Percentiles rank a stretch among this genome's conserved stretches.
Conservation (phyloP, 2,888 invertebrate species). For the Drosophila flavopinicola region DNA sequence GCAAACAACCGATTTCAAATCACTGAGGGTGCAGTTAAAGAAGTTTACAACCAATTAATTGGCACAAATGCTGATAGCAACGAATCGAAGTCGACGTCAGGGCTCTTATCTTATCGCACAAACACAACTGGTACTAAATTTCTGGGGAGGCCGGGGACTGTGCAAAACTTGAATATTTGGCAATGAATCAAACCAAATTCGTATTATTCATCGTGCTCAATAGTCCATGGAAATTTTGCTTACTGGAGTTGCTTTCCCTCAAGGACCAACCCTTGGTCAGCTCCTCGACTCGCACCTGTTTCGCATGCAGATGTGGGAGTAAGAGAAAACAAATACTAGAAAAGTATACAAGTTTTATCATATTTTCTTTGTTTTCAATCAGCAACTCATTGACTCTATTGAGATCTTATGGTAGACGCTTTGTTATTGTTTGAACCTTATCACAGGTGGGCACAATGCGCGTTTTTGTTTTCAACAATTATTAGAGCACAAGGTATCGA, state of each 20-base stretch:
- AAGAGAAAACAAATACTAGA: constrained; percentile 13
- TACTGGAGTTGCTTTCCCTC: constrained; percentile 74
- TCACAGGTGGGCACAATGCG: not conserved
- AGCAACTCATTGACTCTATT: constrained; percentile 17
- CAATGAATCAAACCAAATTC: constrained; percentile 42
- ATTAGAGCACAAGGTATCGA: constrained; percentile 29
- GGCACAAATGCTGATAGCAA: constrained; percentile 29
- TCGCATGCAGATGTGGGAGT: constrained; percentile 26
- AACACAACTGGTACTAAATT: constrained; percentile 8
- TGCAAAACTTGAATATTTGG: constrained; percentile 39
- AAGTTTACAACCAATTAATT: constrained; percentile 64
- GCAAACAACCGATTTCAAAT: constrained; percentile 32
- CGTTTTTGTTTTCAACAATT: constrained; percentile 4
- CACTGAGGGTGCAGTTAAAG: constrained; percentile 38
- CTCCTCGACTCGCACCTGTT: constrained; percentile 65
- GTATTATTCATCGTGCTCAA: constrained; percentile 3
- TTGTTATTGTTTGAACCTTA: constrained; percentile 23
- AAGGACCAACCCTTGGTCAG: constrained; percentile 74
- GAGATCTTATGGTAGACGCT: constrained; percentile 16
- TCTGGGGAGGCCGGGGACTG: constrained; percentile 27
- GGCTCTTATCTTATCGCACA: constrained; percentile 58
- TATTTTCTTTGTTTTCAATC: constrained; percentile 29
- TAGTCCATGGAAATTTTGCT: constrained; percentile 27
- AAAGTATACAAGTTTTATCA: constrained; percentile 29
- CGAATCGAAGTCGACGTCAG: constrained; percentile 40